Evolutionary conservation across 2,888 invertebrate genomes (phyloP).

Genomic region (Heliothis peltigera): DNA sequence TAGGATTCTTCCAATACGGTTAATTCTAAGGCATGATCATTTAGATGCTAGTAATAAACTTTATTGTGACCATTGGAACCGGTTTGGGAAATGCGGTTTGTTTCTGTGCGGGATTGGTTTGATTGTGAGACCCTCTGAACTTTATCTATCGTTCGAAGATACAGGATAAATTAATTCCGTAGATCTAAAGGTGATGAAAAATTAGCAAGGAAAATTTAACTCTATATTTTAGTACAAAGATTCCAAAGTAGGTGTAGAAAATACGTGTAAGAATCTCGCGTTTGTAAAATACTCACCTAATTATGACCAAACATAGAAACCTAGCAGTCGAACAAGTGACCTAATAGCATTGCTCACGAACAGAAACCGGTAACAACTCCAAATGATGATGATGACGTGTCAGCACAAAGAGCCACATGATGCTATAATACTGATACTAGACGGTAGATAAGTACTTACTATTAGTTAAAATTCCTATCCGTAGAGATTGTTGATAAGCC

Average conservation of each 20-base stretch:
- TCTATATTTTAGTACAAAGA: background rate
- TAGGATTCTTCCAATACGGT: conserved; percentile 55
- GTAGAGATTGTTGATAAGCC: conserved; percentile 62
- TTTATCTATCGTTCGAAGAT: conserved; percentile 18
- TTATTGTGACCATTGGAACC: conserved; percentile 56
- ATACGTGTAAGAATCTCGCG: background rate
- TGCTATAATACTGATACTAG: conserved; percentile 59
- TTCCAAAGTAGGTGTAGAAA: background rate
- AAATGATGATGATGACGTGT: conserved; percentile 56
- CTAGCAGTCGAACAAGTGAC: conserved; percentile 12
- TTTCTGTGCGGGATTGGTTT: conserved; percentile 33
- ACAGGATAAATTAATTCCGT: background rate
- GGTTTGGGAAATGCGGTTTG: conserved; percentile 49
- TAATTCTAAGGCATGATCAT: conserved; percentile 59
- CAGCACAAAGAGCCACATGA: conserved; percentile 53
- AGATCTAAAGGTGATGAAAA: background rate
- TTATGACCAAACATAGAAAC: background rate
- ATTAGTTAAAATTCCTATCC: conserved; percentile 66
- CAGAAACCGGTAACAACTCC: conserved; percentile 51
- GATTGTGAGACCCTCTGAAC: conserved; percentile 35
- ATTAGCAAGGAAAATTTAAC: background rate
- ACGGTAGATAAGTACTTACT: conserved; percentile 60
- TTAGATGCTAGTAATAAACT: conserved; percentile 50
- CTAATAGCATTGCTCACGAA: conserved; percentile 25
- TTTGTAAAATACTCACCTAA: background rate